Base-by-base conservation (phyloP, 2,888 invertebrate species). In the Drosophila setosimentum region DNA sequence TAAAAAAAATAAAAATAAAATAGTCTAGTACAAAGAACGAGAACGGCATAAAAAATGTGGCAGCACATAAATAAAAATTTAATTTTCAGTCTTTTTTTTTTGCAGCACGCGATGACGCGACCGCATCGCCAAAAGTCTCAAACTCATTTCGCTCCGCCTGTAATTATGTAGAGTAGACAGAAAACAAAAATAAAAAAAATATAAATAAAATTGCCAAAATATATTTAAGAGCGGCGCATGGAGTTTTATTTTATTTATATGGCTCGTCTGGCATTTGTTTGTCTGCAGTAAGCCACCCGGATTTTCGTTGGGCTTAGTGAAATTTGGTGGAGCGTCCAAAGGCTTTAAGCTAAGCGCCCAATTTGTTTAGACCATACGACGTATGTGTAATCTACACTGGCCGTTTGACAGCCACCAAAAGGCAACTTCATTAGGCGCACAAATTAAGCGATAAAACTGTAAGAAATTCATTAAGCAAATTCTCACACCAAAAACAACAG, bases 21-120 rank as follows among this genome's bases (percentile, higher is more conserved):
- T 61, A 76, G 83, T 76, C 74, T 81, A 83, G 70, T 61, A 72
- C 45, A 68, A 65, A 65, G 71, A 76, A 76, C 76, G 79, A 74
- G 78, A 80, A 66, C 68, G 71, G 76, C 80, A 73, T 73, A 80
- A 80, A 80, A 80, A 78, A 82, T 83, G 90, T 85, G 88, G 76
- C 86, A 86, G 86, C 80, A 85, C 89, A 89, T 86, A 86, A 86
- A 86, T 86, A 89, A 85, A 86, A 89, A 87, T 89, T 80, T 89
- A 84, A 87, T 89, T 86, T 89, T 82, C 54, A 73, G 73, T 63
- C 49, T 63, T 58, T 57, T 32, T 45, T 62, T 63, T 37, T 53
- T 67, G 62, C 60, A 75, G 66, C 85, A 86, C 85, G 85, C 85
- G 85, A 86, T 89, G 85, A 89, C 89, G 89, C 89, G 82, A 63